A percentile compares a stretch with the other conserved stretches of the same genome.
phyloP scores from a whole-genome alignment of 2,797 vertebrate genomes.

The Poeciliopsis infans region DNA sequence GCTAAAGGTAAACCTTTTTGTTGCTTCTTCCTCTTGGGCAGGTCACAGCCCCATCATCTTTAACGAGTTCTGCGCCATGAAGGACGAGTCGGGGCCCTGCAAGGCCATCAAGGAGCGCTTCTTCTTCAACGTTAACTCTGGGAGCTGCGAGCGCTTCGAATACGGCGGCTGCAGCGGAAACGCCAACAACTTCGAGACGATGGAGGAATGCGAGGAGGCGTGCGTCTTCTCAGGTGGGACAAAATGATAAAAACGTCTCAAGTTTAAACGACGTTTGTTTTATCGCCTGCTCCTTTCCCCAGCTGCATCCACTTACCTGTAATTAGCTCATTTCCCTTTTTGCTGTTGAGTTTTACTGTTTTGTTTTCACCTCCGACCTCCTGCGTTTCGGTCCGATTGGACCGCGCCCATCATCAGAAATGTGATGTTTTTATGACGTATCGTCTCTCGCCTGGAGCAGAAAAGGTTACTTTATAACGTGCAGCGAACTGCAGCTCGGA shows the following conservation, averaged over 20 bases:
- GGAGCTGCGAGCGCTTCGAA: conserved; percentile 83
- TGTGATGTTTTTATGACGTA: background rate
- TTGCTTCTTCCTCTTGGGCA: conserved; percentile 21
- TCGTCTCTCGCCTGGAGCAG: conserved; percentile 35
- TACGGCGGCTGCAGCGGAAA: conserved; percentile 92
- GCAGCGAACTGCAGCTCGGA: conserved; percentile 40
- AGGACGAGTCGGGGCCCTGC: conserved; percentile 85
- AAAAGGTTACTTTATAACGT: conserved; percentile 48
- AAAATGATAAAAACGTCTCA: background rate
- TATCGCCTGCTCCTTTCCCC: too few species aligned
- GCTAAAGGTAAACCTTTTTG: conserved; percentile 3
- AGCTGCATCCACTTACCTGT: background rate
- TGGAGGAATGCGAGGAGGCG: conserved; percentile 82
- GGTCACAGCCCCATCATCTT: conserved; percentile 74
- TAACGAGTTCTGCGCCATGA: conserved; percentile 85
- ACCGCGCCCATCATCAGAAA: background rate
- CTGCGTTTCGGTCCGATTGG: background rate
- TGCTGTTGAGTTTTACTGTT: background rate
- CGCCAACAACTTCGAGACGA: conserved; percentile 85
- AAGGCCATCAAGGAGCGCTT: conserved; percentile 82
- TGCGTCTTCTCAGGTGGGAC: conserved; percentile 82
- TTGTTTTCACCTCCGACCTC: background rate
- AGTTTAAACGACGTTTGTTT: background rate
- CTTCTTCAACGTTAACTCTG: conserved; percentile 84
- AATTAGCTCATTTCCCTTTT: background rate